Conservation (phyloP, 2,113 vertebrate species). For the Mus pahari region DNA sequence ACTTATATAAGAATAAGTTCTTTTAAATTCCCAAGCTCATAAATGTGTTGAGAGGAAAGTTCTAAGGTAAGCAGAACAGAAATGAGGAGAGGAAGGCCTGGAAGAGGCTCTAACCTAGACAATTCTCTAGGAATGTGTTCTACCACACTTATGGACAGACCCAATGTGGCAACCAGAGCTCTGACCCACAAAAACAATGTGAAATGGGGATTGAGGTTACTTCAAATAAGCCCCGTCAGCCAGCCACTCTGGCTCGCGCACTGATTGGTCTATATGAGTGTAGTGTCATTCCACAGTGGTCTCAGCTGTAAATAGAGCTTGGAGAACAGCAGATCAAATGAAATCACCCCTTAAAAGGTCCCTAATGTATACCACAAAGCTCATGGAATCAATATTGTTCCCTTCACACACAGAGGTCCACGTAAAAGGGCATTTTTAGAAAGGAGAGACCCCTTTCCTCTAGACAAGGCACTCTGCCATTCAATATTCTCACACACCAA, state of each 20-base stretch:
- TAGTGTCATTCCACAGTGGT: conserved; percentile 2
- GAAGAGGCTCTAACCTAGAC: background rate
- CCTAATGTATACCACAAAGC: conserved; percentile 32
- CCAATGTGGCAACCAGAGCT: background rate
- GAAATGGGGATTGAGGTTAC: conserved; percentile 25
- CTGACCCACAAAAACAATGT: conserved; percentile 31
- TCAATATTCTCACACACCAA: conserved; percentile 40
- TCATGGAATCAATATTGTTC: conserved; percentile 54
- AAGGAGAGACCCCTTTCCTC: conserved; percentile 35
- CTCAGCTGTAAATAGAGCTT: background rate
- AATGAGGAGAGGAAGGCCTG: background rate
- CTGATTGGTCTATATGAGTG: background rate
- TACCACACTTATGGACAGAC: conserved; percentile 28
- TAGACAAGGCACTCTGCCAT: conserved; percentile 49
- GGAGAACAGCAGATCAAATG: conserved; percentile 32
- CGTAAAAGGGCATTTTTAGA: conserved; percentile 58
- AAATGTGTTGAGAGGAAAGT: background rate
- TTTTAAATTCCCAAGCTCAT: conserved; percentile 43
- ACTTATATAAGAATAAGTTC: conserved; percentile 33
- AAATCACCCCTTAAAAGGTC: conserved; percentile 22
- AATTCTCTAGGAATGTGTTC: conserved; percentile 22
- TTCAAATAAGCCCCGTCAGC: background rate
- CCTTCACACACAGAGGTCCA: conserved; percentile 50
- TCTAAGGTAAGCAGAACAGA: background rate
- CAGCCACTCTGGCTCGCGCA: background rate